Percentiles rank a stretch among this genome's conserved stretches.
Conservation (phyloP, 2,113 vertebrate genomes). For the Sinocyclocheilus maitianheensis region DNA sequence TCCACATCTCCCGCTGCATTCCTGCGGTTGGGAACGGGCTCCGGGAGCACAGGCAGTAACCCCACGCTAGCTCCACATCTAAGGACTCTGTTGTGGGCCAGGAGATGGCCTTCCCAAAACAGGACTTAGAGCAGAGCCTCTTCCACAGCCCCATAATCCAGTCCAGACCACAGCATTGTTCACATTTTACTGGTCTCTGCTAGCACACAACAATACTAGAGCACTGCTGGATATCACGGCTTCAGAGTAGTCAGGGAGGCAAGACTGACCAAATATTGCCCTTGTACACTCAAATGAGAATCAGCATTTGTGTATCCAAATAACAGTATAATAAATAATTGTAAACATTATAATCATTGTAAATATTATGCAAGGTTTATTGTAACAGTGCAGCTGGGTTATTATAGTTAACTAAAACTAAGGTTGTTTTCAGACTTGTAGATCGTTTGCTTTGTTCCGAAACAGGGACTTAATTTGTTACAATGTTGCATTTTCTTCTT, state of each 20-base stretch:
- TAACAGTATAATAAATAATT: background rate
- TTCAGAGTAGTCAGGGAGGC: background rate
- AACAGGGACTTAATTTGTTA: no score
- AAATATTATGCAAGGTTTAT: background rate
- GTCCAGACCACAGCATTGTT: conserved; percentile 38
- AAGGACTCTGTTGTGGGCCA: conserved; percentile 8
- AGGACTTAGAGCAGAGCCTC: conserved; percentile 26
- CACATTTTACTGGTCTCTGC: conserved; percentile 19
- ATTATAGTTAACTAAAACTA: no score
- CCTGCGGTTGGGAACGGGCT: conserved; percentile 12
- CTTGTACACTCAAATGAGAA: background rate
- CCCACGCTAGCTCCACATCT: conserved; percentile 31
- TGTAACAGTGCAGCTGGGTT: background rate
- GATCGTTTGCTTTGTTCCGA: no score
- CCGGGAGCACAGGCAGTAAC: conserved; percentile 18
- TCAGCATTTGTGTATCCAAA: background rate
- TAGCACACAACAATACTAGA: conserved; percentile 28
- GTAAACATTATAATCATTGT: background rate
- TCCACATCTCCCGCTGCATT: conserved; percentile 44
- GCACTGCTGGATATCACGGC: background rate
- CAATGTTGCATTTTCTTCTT: no score
- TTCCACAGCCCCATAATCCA: conserved; percentile 25
- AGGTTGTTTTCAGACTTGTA: no score
- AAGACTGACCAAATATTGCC: conserved; percentile 1
- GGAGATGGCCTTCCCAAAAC: conserved; percentile 35